These are phyloP conservation scores for Lasioglossum leucozonium DNA, from an alignment of 2,888 invertebrate genomes.

Conservation along the genomic window DNA sequence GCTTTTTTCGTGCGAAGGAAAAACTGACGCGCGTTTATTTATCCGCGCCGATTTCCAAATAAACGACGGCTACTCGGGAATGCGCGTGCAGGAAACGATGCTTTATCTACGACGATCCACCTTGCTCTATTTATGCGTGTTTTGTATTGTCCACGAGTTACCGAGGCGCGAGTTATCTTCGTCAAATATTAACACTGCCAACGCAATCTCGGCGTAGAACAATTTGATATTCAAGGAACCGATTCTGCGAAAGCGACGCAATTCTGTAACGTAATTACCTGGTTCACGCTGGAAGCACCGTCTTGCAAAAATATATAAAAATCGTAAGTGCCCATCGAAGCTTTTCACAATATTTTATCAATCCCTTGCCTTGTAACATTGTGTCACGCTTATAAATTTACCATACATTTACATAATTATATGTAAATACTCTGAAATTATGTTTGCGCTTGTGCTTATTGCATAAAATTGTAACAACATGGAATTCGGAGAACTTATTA, in stretches of 20 bases:
- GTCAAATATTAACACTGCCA: constrained; percentile 76
- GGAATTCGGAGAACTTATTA: background rate
- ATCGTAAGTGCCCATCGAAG: background rate
- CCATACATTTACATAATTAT: background rate
- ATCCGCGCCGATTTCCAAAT: background rate
- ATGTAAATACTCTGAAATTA: background rate
- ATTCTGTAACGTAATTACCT: background rate
- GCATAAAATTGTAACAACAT: background rate
- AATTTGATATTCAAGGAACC: constrained; percentile 21
- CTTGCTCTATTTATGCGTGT: constrained; percentile 36
- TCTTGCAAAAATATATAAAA: background rate
- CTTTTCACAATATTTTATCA: background rate
- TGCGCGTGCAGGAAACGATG: background rate
- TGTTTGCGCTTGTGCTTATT: background rate
- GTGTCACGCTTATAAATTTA: no score
- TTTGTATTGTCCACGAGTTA: constrained; percentile 34
- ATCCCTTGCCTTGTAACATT: background rate
- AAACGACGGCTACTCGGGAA: background rate
- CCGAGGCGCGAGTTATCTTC: constrained; percentile 70
- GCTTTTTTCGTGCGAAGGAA: background rate
- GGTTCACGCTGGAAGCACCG: background rate
- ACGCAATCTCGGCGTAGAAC: constrained; percentile 54
- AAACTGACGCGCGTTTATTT: background rate
- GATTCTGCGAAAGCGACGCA: constrained; percentile 10
- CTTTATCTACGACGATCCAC: background rate